Conservation (phyloP, 2,888 invertebrate species). For the Agrotis puta region DNA sequence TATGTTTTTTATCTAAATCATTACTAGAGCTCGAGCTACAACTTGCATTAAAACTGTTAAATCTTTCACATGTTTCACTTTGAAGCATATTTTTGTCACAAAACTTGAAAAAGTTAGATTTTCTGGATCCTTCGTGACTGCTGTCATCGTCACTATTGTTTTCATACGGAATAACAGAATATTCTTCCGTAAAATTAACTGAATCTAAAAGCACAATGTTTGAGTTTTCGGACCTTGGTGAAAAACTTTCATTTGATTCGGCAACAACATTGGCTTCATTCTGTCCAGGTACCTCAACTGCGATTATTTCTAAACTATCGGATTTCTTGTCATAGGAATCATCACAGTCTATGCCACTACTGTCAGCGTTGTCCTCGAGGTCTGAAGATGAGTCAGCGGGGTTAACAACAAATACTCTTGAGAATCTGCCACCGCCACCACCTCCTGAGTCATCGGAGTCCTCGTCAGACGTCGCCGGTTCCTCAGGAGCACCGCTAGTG, state of each 20-base stretch:
- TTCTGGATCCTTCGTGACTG: conserved; percentile 71
- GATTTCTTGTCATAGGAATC: conserved; percentile 91
- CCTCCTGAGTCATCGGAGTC: conserved; percentile 90
- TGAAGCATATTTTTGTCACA: conserved; percentile 87
- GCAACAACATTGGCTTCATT: conserved; percentile 75
- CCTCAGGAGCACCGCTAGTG: conserved; percentile 85
- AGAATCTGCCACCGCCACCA: conserved; percentile 91
- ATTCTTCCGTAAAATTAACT: conserved; percentile 82
- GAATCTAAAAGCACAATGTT: conserved; percentile 83
- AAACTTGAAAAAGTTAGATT: conserved; percentile 80
- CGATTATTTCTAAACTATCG: conserved; percentile 84
- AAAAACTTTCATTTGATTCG: conserved; percentile 72
- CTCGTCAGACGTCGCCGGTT: conserved; percentile 88
- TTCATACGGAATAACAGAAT: conserved; percentile 77
- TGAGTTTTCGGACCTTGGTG: conserved; percentile 73
- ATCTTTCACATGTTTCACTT: conserved; percentile 86
- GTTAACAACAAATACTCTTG: conserved; percentile 93
- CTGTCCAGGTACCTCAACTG: conserved; percentile 76
- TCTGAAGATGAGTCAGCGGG: conserved; percentile 92
- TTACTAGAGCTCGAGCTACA: conserved; percentile 78
- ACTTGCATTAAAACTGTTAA: conserved; percentile 86
- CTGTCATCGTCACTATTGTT: conserved; percentile 76
- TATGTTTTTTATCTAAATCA: conserved; percentile 79
- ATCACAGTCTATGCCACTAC: conserved; percentile 92
- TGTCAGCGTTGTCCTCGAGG: conserved; percentile 91